Evolutionary conservation across 2,797 vertebrate species (phyloP), one percentile per base, ranked within the genome.

Genomic region (Oreortyx pictus): DNA sequence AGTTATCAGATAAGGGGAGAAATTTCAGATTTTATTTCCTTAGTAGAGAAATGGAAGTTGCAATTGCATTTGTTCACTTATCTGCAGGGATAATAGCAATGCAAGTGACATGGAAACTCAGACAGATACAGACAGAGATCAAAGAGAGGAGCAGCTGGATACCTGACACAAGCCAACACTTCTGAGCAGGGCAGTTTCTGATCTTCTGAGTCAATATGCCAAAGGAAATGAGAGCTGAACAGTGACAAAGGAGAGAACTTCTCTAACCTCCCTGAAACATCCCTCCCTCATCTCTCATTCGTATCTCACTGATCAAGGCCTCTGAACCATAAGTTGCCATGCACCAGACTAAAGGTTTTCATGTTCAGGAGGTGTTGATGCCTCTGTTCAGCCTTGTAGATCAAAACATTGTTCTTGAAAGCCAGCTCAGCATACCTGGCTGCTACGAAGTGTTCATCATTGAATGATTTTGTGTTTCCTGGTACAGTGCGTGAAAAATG

Each of bases 161-260:
- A 75, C 4, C 20, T 70, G 62, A 75, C 46, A 86, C n/a, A 81
- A 77, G 67, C 10, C 73, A 94, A 82, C 11, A 31, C 18, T 68
- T 86, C 57, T 62, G 24, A 82, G 77, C 35, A 59, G 70, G 74
- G 54, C 14, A 64, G n/a, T 92, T 94, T 85, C 39, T 94, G 71
- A 70, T 80, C 52, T 72, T 85, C 83, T 68, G 71, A 79, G 71
- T 80, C 46, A 86, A 52, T 76, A 59, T 25, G 56, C 68, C 37
- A 12, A 93, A 35, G n/a, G 72, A 91, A 89, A 91, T 22, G 24
- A 74, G 20, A 91, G 52, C 24, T 77, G 64, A 89, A 84, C 29
- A 41, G 41, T 66, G 54, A 27, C 60, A 91, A 66, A 60, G 61
- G n/a, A 68, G 29, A 5, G 65, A 79, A 70, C 13, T 82, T 70